phyloP scores from a whole-genome alignment of 2,797 vertebrate genomes.

The Garrulus glandarius region DNA sequence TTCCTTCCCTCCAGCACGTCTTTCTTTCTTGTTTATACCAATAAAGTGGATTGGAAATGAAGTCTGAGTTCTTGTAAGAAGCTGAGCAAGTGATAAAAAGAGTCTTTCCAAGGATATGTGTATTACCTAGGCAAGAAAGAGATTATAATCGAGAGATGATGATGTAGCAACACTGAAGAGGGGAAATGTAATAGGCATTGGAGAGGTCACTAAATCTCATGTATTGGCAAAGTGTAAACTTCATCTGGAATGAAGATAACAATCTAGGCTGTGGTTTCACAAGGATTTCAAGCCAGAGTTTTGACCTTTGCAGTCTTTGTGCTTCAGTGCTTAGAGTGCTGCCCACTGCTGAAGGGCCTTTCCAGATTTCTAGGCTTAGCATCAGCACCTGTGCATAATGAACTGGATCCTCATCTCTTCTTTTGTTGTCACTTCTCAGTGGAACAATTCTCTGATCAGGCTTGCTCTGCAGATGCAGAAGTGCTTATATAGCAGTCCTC shows the following conservation, averaged over 20 bases:
- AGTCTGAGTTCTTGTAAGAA: neutral
- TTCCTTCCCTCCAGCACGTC: neutral
- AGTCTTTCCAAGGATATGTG: neutral
- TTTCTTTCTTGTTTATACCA: neutral
- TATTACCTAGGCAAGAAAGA: neutral
- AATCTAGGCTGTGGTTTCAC: neutral
- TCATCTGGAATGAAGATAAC: neutral
- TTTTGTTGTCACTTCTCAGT: neutral
- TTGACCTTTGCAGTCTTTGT: neutral
- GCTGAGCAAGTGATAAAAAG: neutral
- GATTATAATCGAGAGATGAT: neutral
- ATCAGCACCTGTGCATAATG: neutral
- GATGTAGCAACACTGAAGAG: neutral
- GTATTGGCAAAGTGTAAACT: neutral
- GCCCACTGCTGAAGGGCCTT: neutral
- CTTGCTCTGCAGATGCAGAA: constrained; percentile 23
- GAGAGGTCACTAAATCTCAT: neutral
- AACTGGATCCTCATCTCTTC: neutral
- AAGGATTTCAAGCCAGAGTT: neutral
- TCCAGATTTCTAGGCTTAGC: neutral
- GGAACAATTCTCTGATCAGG: neutral
- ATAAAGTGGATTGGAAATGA: neutral
- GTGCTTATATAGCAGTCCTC: neutral
- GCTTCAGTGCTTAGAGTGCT: neutral
- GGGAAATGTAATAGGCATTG: neutral